Evolutionary conservation across 2,113 vertebrate genomes (phyloP).

Genomic region (Arizona elegans): DNA sequence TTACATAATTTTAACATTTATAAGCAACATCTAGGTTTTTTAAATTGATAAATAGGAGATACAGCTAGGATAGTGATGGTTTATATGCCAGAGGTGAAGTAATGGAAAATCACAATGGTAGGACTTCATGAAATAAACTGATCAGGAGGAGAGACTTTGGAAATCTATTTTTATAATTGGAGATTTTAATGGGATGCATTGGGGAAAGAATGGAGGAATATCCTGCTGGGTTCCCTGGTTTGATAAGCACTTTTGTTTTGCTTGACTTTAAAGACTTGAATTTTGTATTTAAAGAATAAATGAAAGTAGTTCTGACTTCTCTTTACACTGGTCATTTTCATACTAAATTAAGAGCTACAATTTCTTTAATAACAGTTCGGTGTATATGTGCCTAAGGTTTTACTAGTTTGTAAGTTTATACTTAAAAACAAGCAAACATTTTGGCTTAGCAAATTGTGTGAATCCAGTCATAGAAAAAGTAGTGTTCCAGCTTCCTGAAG

Average conservation of each 20-base stretch:
- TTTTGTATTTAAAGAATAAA: not conserved
- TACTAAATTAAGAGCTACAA: not conserved
- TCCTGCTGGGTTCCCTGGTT: not conserved
- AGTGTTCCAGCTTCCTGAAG: not conserved
- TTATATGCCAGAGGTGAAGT: not conserved
- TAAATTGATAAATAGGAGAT: not conserved
- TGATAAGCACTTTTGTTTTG: not conserved
- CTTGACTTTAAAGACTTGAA: not conserved
- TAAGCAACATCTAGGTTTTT: not conserved
- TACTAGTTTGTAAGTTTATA: not conserved
- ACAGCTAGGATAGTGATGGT: too few relatives aligned
- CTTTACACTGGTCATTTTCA: not conserved
- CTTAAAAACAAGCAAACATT: not conserved
- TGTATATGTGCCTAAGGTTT: not conserved
- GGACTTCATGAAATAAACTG: not conserved
- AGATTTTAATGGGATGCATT: not conserved
- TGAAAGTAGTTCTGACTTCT: not conserved
- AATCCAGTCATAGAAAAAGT: not conserved
- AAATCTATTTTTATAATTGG: not conserved
- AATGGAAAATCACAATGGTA: not conserved
- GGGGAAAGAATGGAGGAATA: not conserved
- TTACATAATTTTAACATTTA: conserved; percentile 53
- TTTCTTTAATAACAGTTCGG: not conserved
- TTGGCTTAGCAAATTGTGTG: not conserved
- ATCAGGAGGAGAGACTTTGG: not conserved